Evolutionary conservation across 37 sponge, comb jelly and placozoan genomes (phyloP).

Genomic region (Aphrocallistes beatrix): DNA sequence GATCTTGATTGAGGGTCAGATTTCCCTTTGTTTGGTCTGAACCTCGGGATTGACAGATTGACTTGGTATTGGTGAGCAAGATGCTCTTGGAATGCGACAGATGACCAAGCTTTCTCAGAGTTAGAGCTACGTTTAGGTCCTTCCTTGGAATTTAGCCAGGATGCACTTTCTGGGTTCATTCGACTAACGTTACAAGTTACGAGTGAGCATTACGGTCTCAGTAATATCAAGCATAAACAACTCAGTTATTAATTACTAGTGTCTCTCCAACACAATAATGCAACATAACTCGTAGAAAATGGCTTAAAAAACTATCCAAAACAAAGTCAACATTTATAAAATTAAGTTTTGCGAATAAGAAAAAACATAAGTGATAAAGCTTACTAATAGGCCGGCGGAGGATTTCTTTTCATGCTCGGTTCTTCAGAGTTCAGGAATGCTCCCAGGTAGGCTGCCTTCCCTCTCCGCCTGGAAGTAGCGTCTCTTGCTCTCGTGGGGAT

Average conservation of each 20-base stretch:
- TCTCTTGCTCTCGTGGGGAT: neutral
- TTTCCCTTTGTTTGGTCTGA: neutral
- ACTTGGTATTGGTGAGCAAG: neutral
- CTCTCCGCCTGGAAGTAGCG: neutral
- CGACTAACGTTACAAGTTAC: neutral
- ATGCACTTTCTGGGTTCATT: neutral
- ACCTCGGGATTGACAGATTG: neutral
- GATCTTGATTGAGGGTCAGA: no score
- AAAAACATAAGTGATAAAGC: neutral
- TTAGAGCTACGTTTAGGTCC: neutral
- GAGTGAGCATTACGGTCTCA: no score
- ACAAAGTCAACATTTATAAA: no score
- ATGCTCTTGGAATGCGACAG: constrained; percentile 1
- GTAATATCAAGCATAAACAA: no score
- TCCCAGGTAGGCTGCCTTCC: neutral
- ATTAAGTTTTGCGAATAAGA: neutral
- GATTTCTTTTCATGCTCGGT: no score
- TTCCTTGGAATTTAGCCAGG: constrained; percentile 9
- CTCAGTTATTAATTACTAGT: no score
- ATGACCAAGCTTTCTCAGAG: constrained; percentile 1
- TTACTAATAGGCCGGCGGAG: no score
- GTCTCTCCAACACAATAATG: neutral
- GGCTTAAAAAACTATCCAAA: neutral
- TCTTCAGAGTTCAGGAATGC: neutral
- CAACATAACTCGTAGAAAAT: neutral